A percentile compares a stretch with the other conserved stretches of the same genome.
These are phyloP conservation scores for Danaus plexippus DNA, from an alignment of 1,140 invertebrate species.

Conservation along the genomic window DNA sequence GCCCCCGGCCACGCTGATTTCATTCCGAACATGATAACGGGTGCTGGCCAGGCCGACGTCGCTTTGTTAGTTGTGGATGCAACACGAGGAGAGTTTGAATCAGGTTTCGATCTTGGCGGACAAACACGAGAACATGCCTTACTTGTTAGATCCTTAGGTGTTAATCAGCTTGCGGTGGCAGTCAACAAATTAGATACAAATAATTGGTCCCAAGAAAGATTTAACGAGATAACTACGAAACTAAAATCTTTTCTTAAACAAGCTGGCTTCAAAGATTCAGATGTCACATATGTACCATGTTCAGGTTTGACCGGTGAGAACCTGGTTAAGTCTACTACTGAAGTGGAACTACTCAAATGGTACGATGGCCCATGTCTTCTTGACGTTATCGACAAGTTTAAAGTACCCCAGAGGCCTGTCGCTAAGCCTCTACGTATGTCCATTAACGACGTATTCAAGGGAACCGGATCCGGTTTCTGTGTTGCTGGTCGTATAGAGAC, in stretches of 20 bases:
- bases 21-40: constrained; percentile 99
- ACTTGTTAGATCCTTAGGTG: constrained; percentile 89
- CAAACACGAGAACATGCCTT: constrained; percentile 98
- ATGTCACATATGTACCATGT: constrained; percentile 94
- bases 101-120: constrained; percentile 97
- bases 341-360: constrained; percentile 82
- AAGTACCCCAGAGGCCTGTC: constrained; percentile 87
- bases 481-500: constrained; percentile 93
- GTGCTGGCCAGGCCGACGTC: constrained; percentile 97
- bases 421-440: constrained; percentile 93
- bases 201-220: constrained; percentile 85
- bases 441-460: constrained; percentile 96
- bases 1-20: constrained; percentile 99
- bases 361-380: constrained; percentile 88
- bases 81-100: constrained; percentile 97
- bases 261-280: constrained; percentile 92
- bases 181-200: constrained; percentile 91
- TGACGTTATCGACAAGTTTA: constrained; percentile 89
- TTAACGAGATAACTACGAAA: constrained; percentile 89
- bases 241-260: constrained; percentile 92
- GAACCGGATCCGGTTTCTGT: constrained; percentile 88
- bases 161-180: constrained; percentile 88
- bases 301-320: constrained; percentile 97
- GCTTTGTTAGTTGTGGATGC: constrained; percentile 97
- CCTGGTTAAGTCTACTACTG: constrained; percentile 80